Conservation (phyloP, 2,113 vertebrate genomes). For the Pristiophorus japonicus region DNA sequence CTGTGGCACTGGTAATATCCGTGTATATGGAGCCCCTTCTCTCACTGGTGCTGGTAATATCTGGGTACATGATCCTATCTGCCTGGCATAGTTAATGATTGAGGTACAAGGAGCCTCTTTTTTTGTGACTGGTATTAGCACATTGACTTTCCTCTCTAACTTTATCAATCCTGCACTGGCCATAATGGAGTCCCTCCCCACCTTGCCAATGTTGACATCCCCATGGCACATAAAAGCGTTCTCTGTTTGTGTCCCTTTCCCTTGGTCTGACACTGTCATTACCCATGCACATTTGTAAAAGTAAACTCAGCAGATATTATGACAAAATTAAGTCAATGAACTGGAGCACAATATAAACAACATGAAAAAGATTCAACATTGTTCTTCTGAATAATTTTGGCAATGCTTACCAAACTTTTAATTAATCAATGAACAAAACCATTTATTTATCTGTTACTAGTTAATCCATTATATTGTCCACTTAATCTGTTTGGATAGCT, state of each 20-base stretch:
- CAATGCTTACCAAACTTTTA: neutral
- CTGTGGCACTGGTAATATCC: neutral
- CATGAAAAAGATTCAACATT: neutral
- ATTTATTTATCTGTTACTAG: neutral
- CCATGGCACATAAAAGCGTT: neutral
- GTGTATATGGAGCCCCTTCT: too few relatives aligned
- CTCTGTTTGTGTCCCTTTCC: neutral
- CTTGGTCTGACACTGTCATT: neutral
- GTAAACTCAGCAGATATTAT: constrained; percentile 11
- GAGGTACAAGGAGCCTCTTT: neutral
- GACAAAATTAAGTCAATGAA: neutral
- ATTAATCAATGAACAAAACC: neutral
- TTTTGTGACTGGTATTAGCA: neutral
- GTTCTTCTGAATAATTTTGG: neutral
- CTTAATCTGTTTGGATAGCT: neutral
- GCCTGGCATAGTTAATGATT: neutral
- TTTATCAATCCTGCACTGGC: neutral
- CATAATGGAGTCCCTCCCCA: neutral
- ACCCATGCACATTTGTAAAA: neutral
- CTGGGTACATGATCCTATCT: neutral
- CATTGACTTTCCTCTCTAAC: neutral
- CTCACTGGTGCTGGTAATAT: neutral
- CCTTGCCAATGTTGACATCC: neutral
- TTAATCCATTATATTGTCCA: neutral
- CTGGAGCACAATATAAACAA: neutral